These are phyloP conservation scores for Mamestra brassicae DNA, from an alignment of 2,888 invertebrate species.

Conservation along the genomic window DNA sequence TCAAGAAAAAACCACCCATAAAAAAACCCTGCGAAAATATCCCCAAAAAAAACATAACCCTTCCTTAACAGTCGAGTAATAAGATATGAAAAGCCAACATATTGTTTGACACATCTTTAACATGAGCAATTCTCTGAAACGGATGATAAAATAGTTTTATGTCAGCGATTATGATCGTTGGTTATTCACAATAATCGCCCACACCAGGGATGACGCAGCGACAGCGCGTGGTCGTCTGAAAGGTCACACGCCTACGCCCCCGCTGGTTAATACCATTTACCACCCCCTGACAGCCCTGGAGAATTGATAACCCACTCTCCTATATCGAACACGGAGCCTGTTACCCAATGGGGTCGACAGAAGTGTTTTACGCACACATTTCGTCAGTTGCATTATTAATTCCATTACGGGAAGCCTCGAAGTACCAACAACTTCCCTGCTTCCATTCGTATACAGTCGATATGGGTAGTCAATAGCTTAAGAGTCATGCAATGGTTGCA, in stretches of 20 bases:
- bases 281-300: conserved; percentile 17
- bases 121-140: conserved; percentile 2
- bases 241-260: conserved; percentile 46
- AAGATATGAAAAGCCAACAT: neutral
- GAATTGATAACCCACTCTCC: conserved; percentile 9
- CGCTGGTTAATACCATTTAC: neutral
- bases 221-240: conserved; percentile 6
- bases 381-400: too few relatives aligned
- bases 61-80: too few relatives aligned
- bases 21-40: neutral
- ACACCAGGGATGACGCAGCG: conserved; percentile 33
- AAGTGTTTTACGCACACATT: neutral
- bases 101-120: neutral
- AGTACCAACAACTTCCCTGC: too few relatives aligned
- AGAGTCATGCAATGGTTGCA: too few relatives aligned
- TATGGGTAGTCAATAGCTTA: too few relatives aligned
- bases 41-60: neutral
- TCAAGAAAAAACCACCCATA: neutral
- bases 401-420: too few relatives aligned
- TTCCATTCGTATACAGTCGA: too few relatives aligned
- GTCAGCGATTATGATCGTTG: neutral
- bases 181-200: conserved; percentile 25
- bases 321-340: neutral
- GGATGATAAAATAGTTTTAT: conserved; percentile 15
- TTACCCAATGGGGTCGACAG: neutral